Conservation (phyloP, 2,888 invertebrate genomes). For the Catocala fraxini region DNA sequence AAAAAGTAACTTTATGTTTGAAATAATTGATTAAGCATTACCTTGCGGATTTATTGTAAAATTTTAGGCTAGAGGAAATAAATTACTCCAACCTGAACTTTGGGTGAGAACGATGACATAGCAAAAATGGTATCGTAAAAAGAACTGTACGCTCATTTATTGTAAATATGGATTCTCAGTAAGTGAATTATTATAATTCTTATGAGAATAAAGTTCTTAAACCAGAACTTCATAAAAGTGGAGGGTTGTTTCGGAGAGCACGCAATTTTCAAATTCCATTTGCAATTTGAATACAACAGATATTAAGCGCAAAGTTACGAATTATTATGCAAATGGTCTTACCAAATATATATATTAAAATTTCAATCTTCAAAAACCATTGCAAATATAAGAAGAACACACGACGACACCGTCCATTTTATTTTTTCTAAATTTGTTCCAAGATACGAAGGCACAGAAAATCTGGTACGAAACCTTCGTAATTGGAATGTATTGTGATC, state of each 20-base stretch:
- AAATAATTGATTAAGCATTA: constrained; percentile 21
- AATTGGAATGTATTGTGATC: constrained; percentile 70
- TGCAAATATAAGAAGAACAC: constrained; percentile 22
- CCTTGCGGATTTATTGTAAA: constrained; percentile 15
- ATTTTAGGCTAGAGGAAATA: constrained; percentile 16
- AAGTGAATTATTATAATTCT: too few relatives aligned
- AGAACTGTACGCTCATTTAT: too few relatives aligned
- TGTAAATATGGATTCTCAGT: too few relatives aligned
- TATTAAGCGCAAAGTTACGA: background rate
- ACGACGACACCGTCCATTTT: constrained; percentile 22
- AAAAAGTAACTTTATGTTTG: constrained; percentile 12
- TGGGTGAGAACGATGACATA: constrained; percentile 13
- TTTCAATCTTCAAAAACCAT: constrained; percentile 8
- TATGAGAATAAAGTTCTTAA: too few relatives aligned
- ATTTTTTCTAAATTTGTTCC: constrained; percentile 34
- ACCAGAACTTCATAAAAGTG: background rate
- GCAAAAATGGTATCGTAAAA: constrained; percentile 7
- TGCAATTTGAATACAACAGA: background rate
- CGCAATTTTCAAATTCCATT: constrained; percentile 1
- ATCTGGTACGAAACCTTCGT: constrained; percentile 49
- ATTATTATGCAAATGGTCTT: constrained; percentile 5
- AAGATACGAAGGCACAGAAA: constrained; percentile 37
- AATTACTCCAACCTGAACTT: constrained; percentile 14
- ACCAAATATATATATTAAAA: background rate
- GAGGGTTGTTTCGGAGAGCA: background rate